Percentiles rank a stretch among this genome's conserved stretches.
These are phyloP conservation scores for Leucopternis melanops DNA, from an alignment of 2,113 vertebrate species.

Conservation along the genomic window DNA sequence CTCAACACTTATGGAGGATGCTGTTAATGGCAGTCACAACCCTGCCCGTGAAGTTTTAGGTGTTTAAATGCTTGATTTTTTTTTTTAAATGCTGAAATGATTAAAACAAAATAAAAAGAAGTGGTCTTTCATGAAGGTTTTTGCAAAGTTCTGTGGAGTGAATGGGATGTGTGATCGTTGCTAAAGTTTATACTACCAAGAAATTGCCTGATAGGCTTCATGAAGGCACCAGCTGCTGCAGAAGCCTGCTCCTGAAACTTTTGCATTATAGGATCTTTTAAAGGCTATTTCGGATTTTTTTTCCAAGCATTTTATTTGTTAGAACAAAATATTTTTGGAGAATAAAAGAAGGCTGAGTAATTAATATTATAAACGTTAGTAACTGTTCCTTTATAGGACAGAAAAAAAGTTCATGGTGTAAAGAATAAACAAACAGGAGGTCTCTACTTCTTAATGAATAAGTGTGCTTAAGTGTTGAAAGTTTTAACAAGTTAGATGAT, in stretches of 20 bases:
- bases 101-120: neutral
- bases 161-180: too few species aligned
- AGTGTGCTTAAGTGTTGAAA: neutral
- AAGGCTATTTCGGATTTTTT: neutral
- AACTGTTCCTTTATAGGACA: neutral
- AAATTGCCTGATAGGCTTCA: neutral
- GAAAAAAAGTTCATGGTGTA: neutral
- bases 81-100: neutral
- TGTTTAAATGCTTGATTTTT: neutral
- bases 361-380: neutral
- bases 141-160: neutral
- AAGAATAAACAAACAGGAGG: neutral
- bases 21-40: neutral
- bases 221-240: neutral
- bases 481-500: neutral
- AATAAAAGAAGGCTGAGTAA: neutral
- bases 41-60: neutral
- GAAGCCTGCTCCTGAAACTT: neutral
- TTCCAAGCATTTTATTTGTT: neutral
- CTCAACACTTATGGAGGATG: rapidly evolving
- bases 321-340: neutral
- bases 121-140: neutral
- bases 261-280: neutral
- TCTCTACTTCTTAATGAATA: neutral
- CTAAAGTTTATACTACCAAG: neutral